Percentiles rank a stretch among this genome's conserved stretches.
These are phyloP conservation scores for Spisula subtruncata DNA, from an alignment of 2,888 invertebrate genomes.

Conservation along the genomic window DNA sequence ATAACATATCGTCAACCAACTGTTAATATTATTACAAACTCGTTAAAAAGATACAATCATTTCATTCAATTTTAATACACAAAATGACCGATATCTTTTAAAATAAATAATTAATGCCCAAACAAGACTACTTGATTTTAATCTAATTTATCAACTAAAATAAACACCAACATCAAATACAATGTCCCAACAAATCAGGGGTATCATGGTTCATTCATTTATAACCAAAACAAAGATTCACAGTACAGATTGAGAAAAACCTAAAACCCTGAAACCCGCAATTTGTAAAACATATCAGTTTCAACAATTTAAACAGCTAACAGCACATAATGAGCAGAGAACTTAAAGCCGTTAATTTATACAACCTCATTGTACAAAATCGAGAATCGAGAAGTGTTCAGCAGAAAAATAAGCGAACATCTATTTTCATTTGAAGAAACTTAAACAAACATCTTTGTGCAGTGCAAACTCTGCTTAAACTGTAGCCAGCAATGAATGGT, in stretches of 20 bases:
- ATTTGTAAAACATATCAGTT: not conserved
- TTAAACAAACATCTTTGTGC: constrained; percentile 17
- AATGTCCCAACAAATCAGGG: not conserved
- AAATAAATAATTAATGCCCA: not conserved
- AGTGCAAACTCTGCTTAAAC: constrained; percentile 3
- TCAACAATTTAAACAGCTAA: not conserved
- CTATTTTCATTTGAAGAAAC: constrained; percentile 9
- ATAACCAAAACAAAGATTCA: not conserved
- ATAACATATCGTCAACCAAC: too few relatives aligned
- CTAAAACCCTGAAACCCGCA: not conserved
- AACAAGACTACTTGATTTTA: too few relatives aligned
- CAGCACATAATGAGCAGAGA: too few relatives aligned
- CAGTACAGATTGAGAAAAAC: not conserved
- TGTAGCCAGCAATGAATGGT: not conserved
- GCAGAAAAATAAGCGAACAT: constrained; percentile 15
- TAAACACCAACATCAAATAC: not conserved
- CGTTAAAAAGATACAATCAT: too few relatives aligned
- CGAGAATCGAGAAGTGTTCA: not conserved
- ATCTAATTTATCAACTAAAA: not conserved
- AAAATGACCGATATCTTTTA: too few relatives aligned
- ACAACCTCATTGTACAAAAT: not conserved
- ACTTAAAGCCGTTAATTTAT: constrained; percentile 4
- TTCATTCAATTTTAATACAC: too few relatives aligned
- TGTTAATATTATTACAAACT: too few relatives aligned
- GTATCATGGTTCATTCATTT: not conserved